These are phyloP conservation scores for Vimba vimba DNA, from an alignment of 2,113 vertebrate genomes.

Conservation along the genomic window DNA sequence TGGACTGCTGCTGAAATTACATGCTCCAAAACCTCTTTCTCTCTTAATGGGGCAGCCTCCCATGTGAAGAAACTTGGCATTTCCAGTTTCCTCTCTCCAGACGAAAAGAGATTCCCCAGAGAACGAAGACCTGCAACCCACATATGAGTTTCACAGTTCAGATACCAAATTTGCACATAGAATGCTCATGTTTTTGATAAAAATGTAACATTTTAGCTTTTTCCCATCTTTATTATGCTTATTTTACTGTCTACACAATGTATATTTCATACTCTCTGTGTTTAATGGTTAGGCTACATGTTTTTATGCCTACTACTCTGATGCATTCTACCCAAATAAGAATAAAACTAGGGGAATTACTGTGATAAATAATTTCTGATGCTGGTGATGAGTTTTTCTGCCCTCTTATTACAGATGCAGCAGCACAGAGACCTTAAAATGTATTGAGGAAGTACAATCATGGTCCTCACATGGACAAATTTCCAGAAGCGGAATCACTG, in stretches of 20 bases:
- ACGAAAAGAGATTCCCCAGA: slow-evolving; percentile 57
- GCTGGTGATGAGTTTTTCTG: slow-evolving; percentile 18
- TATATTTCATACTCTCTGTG: neutral
- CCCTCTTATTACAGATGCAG: neutral
- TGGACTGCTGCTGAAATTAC: slow-evolving; percentile 59
- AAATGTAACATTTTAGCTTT: neutral
- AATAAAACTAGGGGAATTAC: neutral
- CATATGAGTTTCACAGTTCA: slow-evolving; percentile 38
- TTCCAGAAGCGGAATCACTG: slow-evolving; percentile 63
- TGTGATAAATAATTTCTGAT: neutral
- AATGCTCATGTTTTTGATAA: neutral
- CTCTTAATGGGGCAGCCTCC: slow-evolving; percentile 54
- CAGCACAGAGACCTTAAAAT: slow-evolving; percentile 23
- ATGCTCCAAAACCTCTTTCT: slow-evolving; percentile 61
- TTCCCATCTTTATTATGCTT: neutral
- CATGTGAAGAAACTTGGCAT: slow-evolving; percentile 62
- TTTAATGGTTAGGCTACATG: neutral
- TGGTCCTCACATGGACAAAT: slow-evolving; percentile 57
- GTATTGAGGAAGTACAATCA: slow-evolving; percentile 42
- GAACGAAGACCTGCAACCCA: slow-evolving; percentile 38
- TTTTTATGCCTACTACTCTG: neutral
- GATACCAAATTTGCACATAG: neutral
- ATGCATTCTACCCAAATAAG: neutral
- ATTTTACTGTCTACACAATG: neutral
- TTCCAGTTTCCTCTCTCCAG: slow-evolving; percentile 46